Conservation (phyloP, 2,888 invertebrate species). For the Lasioglossum figueresi region DNA sequence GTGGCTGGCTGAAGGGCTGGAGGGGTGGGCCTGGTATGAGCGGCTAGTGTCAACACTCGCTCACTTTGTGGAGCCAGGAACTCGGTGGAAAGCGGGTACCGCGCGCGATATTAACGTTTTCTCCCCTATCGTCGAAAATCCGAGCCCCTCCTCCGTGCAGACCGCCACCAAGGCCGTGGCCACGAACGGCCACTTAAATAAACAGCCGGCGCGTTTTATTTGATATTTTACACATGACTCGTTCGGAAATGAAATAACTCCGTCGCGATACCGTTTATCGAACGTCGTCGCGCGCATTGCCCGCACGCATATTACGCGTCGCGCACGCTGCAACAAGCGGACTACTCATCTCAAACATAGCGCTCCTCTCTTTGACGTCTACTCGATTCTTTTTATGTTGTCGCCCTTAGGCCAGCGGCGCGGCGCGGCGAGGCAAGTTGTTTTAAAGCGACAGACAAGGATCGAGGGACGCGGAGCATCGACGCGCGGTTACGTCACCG, state of each 20-base stretch:
- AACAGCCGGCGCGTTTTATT: slow-evolving; percentile 79
- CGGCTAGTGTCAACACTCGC: slow-evolving; percentile 82
- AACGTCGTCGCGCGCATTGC: slow-evolving; percentile 42
- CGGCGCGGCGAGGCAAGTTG: slow-evolving; percentile 31
- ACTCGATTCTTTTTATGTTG: slow-evolving; percentile 48
- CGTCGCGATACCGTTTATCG: slow-evolving; percentile 71
- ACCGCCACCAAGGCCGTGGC: slow-evolving; percentile 50
- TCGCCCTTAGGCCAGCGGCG: slow-evolving; percentile 30
- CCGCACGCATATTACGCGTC: slow-evolving; percentile 27
- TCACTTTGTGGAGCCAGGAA: slow-evolving; percentile 82
- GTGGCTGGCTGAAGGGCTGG: slow-evolving; percentile 55
- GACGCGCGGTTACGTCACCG: slow-evolving; percentile 23
- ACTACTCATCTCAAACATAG: slow-evolving; percentile 56
- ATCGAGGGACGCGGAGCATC: slow-evolving; percentile 49
- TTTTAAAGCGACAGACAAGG: slow-evolving; percentile 25
- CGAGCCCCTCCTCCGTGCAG: slow-evolving; percentile 40
- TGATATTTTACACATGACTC: slow-evolving; percentile 81
- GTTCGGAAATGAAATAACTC: slow-evolving; percentile 78
- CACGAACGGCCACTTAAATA: slow-evolving; percentile 77
- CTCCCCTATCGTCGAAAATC: slow-evolving; percentile 69
- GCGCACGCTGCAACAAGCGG: slow-evolving; percentile 1
- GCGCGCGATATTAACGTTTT: slow-evolving; percentile 82
- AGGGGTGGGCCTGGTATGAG: slow-evolving; percentile 74
- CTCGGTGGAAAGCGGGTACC: slow-evolving; percentile 78
- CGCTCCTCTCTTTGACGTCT: slow-evolving; percentile 63